Percentiles rank a stretch among this genome's conserved stretches.
These are phyloP conservation scores for Petrocephalus zakoni DNA, from an alignment of 2,113 vertebrate genomes.

Conservation along the genomic window DNA sequence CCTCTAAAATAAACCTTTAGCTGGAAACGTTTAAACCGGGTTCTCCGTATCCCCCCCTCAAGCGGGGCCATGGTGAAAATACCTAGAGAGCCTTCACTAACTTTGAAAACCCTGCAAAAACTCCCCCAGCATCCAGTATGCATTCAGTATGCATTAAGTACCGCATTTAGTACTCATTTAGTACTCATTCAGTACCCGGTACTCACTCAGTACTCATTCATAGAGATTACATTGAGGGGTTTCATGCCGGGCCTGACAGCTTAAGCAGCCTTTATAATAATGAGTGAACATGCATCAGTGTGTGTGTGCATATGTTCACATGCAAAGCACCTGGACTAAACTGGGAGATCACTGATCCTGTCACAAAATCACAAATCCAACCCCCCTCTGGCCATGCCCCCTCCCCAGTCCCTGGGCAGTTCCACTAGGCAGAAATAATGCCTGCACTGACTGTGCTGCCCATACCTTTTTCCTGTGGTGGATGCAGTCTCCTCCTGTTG, in stretches of 20 bases:
- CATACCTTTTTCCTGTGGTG: neutral
- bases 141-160: neutral
- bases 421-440: neutral
- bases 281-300: neutral
- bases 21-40: constrained; percentile 15
- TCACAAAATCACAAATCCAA: neutral
- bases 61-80: constrained; percentile 5
- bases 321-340: neutral
- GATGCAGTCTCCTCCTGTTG: neutral
- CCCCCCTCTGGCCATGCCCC: neutral
- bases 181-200: neutral
- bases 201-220: neutral
- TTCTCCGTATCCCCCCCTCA: neutral
- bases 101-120: neutral
- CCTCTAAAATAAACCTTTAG: constrained; percentile 2
- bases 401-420: neutral
- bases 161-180: neutral
- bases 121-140: neutral
- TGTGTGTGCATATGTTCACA: neutral
- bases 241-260: neutral
- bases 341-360: neutral
- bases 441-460: neutral
- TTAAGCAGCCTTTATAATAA: neutral
- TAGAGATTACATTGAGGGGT: neutral
- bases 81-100: neutral